Evolutionary conservation across 2,888 invertebrate genomes (phyloP), one percentile per base, ranked within the genome.

Genomic region (Eudasyphora cyanicolor): DNA sequence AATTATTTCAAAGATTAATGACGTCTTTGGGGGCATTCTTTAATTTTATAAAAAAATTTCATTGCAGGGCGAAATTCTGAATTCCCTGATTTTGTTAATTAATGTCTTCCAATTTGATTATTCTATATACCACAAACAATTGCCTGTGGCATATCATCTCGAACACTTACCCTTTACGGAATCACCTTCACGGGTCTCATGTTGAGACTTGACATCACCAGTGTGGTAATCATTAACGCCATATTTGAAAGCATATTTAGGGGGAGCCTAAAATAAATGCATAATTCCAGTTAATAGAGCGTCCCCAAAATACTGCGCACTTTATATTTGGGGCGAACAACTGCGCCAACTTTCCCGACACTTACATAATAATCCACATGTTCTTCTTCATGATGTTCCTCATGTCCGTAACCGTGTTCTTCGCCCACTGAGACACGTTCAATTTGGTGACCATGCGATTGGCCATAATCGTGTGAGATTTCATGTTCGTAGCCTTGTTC

Each of bases 361-460:
- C 94, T 93, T 89, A 95, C 95, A 91, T 94, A 94, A 89, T 95
- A 95, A 88, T 95, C 95, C 21, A 94, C 94, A 87, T 94, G 94
- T 86, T 94, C 93, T 75, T 94, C 92, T 81, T 91, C 90, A 69
- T 89, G 88, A 62, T 89, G 87, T 76, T 89, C 87, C 49, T 94
- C 89, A 82, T 90, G 89, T 49, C 87, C 86, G 70, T 86, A 88
- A 12, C 89, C 90, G 71, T 87, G 86, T 77, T 85, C 89, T 49
- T 89, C 82, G 35, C 90, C 91, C 79, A 90, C 75, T 0, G 91
- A 90, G 49, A 89, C 87, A 85, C 91, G 89, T 64, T 91, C 89
- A 45, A 91, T 79, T 85, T 91, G 90, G 85, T 89, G 89, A 4
- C 67, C 79, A 51, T 83, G 79, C 2, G 27, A 24, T 7, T 60